Conservation (phyloP, 2,113 vertebrate genomes). For the Otocyon megalotis region DNA sequence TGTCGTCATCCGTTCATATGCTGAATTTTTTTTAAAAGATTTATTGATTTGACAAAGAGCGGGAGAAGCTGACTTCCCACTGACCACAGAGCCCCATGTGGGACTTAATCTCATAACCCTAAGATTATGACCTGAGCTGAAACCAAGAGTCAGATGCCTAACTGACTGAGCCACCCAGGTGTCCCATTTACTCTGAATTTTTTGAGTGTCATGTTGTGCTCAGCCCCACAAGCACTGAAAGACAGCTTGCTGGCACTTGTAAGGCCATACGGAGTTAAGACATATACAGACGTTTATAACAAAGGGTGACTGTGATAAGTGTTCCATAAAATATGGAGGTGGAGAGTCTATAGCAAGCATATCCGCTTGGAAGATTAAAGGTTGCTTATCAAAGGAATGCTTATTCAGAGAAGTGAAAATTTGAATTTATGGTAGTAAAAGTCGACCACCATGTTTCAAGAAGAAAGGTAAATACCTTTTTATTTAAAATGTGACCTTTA, state of each 20-base stretch:
- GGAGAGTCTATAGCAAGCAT: not conserved
- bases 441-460: not conserved
- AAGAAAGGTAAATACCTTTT: not conserved
- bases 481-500: conserved; percentile 7
- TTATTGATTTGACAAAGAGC: not conserved
- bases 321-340: not conserved
- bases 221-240: not conserved
- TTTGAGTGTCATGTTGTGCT: not conserved
- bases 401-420: not conserved
- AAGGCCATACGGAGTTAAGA: not conserved
- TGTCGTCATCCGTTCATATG: not conserved
- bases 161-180: not conserved
- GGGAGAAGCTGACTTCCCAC: not conserved
- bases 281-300: not conserved
- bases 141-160: not conserved
- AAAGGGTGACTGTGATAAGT: not conserved
- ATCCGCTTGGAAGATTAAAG: not conserved
- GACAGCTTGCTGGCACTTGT: not conserved
- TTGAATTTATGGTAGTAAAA: not conserved
- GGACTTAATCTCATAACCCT: not conserved
- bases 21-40: not conserved
- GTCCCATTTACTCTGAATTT: not conserved
- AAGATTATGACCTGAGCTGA: not conserved
- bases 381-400: not conserved
- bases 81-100: not conserved